Evolutionary conservation across 2,113 vertebrate species (phyloP).

Genomic region (Odobenus rosmarus): DNA sequence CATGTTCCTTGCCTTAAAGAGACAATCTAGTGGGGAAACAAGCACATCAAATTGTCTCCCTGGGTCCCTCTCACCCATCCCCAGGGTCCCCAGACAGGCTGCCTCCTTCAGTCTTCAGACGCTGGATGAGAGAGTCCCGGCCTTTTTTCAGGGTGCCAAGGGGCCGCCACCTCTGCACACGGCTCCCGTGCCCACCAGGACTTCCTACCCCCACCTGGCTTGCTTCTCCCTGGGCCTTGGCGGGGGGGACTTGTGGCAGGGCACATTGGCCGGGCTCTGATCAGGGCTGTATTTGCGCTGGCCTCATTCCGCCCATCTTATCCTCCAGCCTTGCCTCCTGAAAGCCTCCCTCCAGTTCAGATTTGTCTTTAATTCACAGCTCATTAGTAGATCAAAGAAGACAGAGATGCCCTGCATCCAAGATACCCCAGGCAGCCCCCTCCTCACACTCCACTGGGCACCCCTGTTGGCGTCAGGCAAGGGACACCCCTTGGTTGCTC

Average conservation of each 20-base stretch:
- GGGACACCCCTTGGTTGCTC: neutral
- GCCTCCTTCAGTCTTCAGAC: neutral
- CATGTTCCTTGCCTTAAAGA: neutral
- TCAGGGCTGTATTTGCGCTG: neutral
- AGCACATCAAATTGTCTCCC: neutral
- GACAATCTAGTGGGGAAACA: neutral
- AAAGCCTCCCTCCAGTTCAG: neutral
- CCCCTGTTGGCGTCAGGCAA: conserved; percentile 8
- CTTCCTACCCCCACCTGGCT: neutral
- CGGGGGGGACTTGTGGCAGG: neutral
- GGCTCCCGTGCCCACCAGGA: neutral
- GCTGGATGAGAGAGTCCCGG: neutral
- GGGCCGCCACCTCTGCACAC: no score
- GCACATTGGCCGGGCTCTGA: neutral
- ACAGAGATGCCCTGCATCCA: neutral
- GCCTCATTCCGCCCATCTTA: conserved; percentile 72
- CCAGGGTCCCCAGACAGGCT: neutral
- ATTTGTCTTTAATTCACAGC: conserved; percentile 17
- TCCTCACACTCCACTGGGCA: neutral
- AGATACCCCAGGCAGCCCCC: neutral
- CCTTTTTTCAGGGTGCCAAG: neutral
- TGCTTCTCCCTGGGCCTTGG: neutral
- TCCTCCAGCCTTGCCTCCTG: neutral
- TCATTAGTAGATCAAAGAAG: conserved; percentile 63
- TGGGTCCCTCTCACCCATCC: neutral